phyloP scores from a whole-genome alignment of 1,140 invertebrate species.

The Venturia canescens region DNA sequence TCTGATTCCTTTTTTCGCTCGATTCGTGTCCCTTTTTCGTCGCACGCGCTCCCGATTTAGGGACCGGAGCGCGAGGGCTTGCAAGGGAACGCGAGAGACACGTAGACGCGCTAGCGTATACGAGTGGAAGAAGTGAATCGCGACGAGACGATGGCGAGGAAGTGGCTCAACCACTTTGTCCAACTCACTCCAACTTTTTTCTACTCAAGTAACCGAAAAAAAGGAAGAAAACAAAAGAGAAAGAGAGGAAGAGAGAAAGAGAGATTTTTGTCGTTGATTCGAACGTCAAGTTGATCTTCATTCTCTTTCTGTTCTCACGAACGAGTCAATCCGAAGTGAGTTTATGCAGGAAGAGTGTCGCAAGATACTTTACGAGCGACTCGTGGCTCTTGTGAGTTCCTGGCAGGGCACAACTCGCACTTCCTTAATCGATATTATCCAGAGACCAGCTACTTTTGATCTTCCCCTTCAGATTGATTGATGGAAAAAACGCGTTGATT shows the following conservation, averaged over 20 bases:
- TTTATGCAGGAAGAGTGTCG: conserved; percentile 50
- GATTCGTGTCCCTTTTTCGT: conserved; percentile 3
- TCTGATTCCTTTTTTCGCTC: conserved; percentile 30
- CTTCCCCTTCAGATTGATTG: neutral
- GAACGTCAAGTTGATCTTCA: conserved; percentile 44
- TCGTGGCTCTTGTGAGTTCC: conserved; percentile 15
- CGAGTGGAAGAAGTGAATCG: neutral
- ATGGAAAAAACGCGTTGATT: neutral
- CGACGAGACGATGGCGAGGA: conserved; percentile 64
- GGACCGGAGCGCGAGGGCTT: neutral
- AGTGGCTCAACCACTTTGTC: conserved; percentile 75
- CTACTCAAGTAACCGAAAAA: neutral
- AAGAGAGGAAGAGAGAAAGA: neutral
- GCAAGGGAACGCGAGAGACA: neutral
- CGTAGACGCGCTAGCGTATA: neutral
- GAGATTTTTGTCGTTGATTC: neutral
- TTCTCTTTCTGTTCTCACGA: conserved; percentile 59
- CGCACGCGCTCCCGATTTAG: neutral
- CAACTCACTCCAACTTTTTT: conserved; percentile 54
- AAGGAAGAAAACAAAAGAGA: neutral
- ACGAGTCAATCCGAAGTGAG: conserved; percentile 71
- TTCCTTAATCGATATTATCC: conserved; percentile 43
- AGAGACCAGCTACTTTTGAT: neutral
- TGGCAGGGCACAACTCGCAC: neutral
- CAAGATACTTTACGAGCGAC: conserved; percentile 59